Evolutionary conservation across 2,797 vertebrate species (phyloP).

Genomic region (Chiroxiphia lanceolata): DNA sequence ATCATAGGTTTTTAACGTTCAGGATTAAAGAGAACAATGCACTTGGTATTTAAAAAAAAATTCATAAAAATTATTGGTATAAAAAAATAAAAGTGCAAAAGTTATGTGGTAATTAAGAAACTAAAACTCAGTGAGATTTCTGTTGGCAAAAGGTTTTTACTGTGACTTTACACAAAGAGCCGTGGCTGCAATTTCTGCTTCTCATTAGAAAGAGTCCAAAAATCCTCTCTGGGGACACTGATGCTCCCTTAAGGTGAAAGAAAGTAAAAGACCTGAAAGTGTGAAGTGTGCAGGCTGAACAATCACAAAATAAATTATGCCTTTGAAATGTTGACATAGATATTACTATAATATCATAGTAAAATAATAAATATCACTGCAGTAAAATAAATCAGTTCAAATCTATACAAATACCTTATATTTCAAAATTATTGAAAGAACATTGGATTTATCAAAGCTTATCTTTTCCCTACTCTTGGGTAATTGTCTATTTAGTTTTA

Average conservation of each 20-base stretch:
- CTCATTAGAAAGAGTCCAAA: background rate
- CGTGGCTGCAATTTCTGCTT: background rate
- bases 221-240: background rate
- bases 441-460: background rate
- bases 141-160: background rate
- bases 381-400: background rate
- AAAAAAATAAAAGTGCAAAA: background rate
- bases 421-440: background rate
- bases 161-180: background rate
- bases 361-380: background rate
- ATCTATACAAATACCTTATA: background rate
- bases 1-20: background rate
- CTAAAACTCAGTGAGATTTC: background rate
- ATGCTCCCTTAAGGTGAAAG: background rate
- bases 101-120: background rate
- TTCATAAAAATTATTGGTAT: rapidly evolving
- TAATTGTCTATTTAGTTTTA: background rate
- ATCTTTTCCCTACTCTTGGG: background rate
- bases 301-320: background rate
- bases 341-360: background rate
- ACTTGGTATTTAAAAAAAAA: background rate
- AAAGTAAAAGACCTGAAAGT: background rate
- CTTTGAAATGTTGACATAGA: background rate
- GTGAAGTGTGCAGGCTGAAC: background rate
- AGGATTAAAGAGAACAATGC: background rate